A percentile compares a stretch with the other conserved stretches of the same genome.
Conservation (phyloP, 2,888 invertebrate genomes). For the Cryptus viduatorius region DNA sequence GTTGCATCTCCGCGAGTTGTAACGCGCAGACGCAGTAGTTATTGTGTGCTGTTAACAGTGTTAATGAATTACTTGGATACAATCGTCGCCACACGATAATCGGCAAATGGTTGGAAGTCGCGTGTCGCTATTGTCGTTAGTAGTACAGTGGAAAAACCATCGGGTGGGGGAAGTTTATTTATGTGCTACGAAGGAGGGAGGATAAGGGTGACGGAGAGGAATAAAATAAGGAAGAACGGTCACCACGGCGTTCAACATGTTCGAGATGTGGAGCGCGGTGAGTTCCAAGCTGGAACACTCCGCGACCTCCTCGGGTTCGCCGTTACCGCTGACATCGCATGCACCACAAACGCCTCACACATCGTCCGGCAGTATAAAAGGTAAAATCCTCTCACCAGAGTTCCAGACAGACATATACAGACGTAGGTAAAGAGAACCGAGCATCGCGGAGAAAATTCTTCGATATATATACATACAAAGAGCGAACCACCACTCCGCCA, state of each 20-base stretch:
- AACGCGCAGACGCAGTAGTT: not conserved
- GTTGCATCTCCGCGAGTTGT: not conserved
- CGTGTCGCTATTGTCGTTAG: constrained; percentile 29
- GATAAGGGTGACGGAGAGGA: constrained; percentile 56
- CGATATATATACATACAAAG: constrained; percentile 1
- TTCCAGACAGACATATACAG: constrained; percentile 3
- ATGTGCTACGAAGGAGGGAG: constrained; percentile 59
- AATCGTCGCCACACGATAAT: not conserved
- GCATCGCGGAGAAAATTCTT: not conserved
- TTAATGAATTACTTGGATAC: not conserved
- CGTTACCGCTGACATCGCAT: constrained; percentile 84
- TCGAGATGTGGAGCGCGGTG: constrained; percentile 94
- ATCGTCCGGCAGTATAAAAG: constrained; percentile 93
- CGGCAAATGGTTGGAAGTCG: constrained; percentile 59
- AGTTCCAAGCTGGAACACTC: constrained; percentile 90
- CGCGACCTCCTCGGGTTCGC: constrained; percentile 84
- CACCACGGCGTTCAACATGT: constrained; percentile 88
- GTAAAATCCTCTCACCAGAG: constrained; percentile 85
- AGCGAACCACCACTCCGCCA: constrained; percentile 61
- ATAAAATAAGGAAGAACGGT: constrained; percentile 71
- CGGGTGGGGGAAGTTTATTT: constrained; percentile 40
- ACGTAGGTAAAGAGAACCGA: not conserved
- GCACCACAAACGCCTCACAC: constrained; percentile 92
- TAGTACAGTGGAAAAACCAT: constrained; percentile 14
- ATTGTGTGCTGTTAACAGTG: not conserved